Evolutionary conservation across 2,113 vertebrate genomes (phyloP), one percentile per base, ranked within the genome.

Genomic region (Rhagologus leucostigma): DNA sequence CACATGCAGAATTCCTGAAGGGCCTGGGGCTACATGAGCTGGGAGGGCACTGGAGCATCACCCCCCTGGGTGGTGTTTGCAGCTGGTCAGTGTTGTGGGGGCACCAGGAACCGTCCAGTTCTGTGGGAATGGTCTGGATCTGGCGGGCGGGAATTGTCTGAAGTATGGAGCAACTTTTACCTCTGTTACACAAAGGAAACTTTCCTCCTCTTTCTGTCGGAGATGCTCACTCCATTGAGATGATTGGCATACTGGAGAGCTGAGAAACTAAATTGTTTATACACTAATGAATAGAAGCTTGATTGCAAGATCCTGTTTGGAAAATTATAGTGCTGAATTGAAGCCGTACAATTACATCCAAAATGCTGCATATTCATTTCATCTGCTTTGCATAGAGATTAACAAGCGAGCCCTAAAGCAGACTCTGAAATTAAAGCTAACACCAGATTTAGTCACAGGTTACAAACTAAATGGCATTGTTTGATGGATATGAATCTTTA

Each of bases 281-380:
- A 98, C 98, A 97, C 98, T 99, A 99, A 99, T 99, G 99, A 99
- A 99, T 99, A 99, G 99, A 98, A 98, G 98, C 97, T 99, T 99
- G 99, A 99, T 99, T 99, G 99, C 99, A 99, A 99, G 99, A 99
- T 99, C 99, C 99, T 98, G 97, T 99, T 99, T 99, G 98, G 99
- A 98, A 99, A 99, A 99, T 99, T 99, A 99, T 98, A 96, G 99
- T 98, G 98, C 99, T 98, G 99, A 99, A 99, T 99, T 98, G 98
- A 98, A 99, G 99, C 99, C 96, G 98, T 99, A 99, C 99, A 99
- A 99, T 99, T 99, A 99, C 99, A 98, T 98, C 98, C 98, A 98
- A 98, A 98, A 98, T 98, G 99, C 99, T 99, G 99, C 99, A 99
- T 99, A 99, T 99, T 99, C 99, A 99, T 99, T 98, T 98, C 97